A percentile compares a stretch with the other conserved stretches of the same genome.
Evolutionary conservation across 2,797 vertebrate species (phyloP).

Genomic region (Cossypha caffra): DNA sequence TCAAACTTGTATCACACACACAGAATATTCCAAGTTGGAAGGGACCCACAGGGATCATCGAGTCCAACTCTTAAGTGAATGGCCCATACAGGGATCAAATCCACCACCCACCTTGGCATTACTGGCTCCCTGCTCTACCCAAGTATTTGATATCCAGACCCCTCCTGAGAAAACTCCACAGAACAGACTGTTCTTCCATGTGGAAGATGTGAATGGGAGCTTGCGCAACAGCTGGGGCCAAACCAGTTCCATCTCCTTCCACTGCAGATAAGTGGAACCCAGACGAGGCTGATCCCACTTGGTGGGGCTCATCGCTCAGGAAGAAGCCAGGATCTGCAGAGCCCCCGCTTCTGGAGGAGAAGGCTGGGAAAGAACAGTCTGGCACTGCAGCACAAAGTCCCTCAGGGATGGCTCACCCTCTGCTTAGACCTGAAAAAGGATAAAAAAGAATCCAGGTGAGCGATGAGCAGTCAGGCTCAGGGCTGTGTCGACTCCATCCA

Average conservation of each 20-base stretch:
- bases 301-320: fast-evolving
- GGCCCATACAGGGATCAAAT: neutral
- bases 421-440: neutral
- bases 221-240: neutral
- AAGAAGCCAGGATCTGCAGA: neutral
- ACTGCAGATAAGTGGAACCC: neutral
- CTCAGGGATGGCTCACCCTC: fast-evolving
- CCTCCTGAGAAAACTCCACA: neutral
- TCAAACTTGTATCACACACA: neutral
- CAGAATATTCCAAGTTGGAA: neutral
- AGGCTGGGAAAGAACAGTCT: neutral
- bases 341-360: neutral
- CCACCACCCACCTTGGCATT: neutral
- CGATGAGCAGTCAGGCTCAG: fast-evolving
- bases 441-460: neutral
- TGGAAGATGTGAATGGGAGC: fast-evolving
- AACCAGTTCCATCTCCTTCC: fast-evolving
- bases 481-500: fast-evolving
- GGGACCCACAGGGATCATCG: neutral
- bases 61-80: neutral
- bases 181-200: fast-evolving
- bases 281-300: neutral
- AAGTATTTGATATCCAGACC: neutral
- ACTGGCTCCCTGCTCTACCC: neutral
- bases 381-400: fast-evolving